Evolutionary conservation across 1,140 invertebrate genomes (phyloP).

Genomic region (Musca domestica): DNA sequence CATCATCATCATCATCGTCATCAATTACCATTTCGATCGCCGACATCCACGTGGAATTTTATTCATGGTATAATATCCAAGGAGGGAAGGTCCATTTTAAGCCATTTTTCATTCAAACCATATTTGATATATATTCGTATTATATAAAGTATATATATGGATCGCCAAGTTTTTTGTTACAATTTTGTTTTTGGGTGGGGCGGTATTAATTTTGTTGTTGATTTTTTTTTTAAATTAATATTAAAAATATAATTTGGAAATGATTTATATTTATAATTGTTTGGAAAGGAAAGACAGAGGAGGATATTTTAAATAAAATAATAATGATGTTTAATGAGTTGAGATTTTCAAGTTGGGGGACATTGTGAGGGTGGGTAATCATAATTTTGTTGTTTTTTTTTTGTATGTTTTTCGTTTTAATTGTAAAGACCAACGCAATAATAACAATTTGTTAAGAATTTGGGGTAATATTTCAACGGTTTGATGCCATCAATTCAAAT

Average conservation of each 20-base stretch:
- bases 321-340: constrained; percentile 3
- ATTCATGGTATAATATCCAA: background rate
- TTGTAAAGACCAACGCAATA: constrained; percentile 31
- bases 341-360: background rate
- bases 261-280: background rate
- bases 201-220: constrained; percentile 34
- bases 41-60: background rate
- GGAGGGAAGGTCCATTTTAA: constrained; percentile 24
- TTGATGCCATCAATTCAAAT: constrained; percentile 4
- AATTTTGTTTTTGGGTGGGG: too few relatives aligned
- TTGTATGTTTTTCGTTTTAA: constrained; percentile 24
- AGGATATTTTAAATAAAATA: background rate
- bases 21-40: background rate
- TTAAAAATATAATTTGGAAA: constrained; percentile 1
- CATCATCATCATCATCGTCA: constrained; percentile 3
- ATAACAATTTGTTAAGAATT: constrained; percentile 9
- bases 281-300: too few relatives aligned
- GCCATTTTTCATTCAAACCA: constrained; percentile 21
- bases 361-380: background rate
- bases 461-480: background rate
- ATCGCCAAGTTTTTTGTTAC: constrained; percentile 47
- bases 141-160: constrained; percentile 44
- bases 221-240: constrained; percentile 18
- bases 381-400: constrained; percentile 25
- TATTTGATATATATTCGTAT: constrained; percentile 24